Evolutionary conservation across 2,797 vertebrate genomes (phyloP), one percentile per base, ranked within the genome.

Genomic region (Halcyon chelicuti): DNA sequence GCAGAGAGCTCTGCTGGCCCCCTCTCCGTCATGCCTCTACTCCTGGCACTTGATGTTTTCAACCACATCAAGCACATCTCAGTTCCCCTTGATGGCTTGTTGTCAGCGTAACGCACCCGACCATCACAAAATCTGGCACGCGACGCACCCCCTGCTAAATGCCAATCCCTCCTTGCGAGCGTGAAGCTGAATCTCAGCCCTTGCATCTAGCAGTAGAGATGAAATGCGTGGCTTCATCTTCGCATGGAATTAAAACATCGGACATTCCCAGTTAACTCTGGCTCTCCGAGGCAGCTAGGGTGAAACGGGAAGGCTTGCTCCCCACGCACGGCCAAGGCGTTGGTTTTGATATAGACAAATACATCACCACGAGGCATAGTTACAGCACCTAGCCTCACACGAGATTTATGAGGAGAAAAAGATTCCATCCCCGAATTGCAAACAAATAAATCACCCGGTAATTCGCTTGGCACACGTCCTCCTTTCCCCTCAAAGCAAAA

Each of bases 71-170:
- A 11, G 51, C 1, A 3, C 1, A 7, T 81, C 54, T 84, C 55
- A 12, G 58, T 62, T 78, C n/a, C 57, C 44, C 71, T 83, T 2
- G 26, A 70, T 81, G 51, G 35, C 65, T 66, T 81, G 42, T 7
- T 92, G 70, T 29, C 8, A 72, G 79, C 2, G 1, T 0, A 0
- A 70, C 33, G 90, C 62, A 86, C 39, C 46, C 63, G 4, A 68
- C 86, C 88, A 92, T 86, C 92, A 92, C 82, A 93, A 92, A 96
- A 90, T 14, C 90, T 94, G 96, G 90, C 90, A 90, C 15, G 26
- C 0, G 5, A 54, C 4, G 42, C 62, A 21, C 18, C 29, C 73
- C 65, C 83, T 84, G 80, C 83, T 84, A 84, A 93, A 93, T 79
- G 88, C 77, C 90, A 93, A 47, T 18, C 39, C 51, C 28, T 71